phyloP scores from a whole-genome alignment of 2,888 invertebrate genomes.

The Trachelus iudaicus region DNA sequence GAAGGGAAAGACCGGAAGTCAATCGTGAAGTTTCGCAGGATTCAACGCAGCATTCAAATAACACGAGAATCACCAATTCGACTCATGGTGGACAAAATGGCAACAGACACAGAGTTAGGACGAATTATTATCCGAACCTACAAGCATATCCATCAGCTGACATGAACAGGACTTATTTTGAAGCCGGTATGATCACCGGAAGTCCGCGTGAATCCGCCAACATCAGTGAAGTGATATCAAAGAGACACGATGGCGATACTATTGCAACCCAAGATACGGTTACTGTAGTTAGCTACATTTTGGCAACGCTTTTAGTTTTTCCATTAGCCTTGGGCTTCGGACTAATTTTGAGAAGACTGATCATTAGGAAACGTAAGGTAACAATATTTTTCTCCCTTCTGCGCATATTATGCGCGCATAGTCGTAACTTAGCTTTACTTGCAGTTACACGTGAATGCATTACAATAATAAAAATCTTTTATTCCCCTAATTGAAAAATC shows the following conservation, averaged over 20 bases:
- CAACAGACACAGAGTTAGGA: constrained; percentile 45
- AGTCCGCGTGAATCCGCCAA: constrained; percentile 53
- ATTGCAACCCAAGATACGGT: constrained; percentile 61
- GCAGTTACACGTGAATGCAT: not conserved
- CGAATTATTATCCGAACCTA: constrained; percentile 44
- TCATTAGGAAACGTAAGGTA: constrained; percentile 65
- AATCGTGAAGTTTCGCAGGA: constrained; percentile 14
- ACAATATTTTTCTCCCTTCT: constrained; percentile 21
- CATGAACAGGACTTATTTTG: constrained; percentile 47
- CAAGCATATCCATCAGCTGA: constrained; percentile 44
- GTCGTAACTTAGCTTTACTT: not conserved
- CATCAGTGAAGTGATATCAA: constrained; percentile 61
- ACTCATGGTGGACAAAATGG: constrained; percentile 3
- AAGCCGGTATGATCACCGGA: constrained; percentile 42
- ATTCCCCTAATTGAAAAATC: not conserved
- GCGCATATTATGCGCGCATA: not conserved
- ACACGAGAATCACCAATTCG: constrained; percentile 2
- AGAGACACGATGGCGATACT: constrained; percentile 58
- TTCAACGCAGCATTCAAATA: constrained; percentile 16
- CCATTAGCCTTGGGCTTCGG: constrained; percentile 65
- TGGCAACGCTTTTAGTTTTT: constrained; percentile 65
- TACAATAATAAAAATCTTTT: not conserved
- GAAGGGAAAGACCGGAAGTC: not conserved
- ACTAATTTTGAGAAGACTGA: constrained; percentile 64
- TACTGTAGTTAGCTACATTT: constrained; percentile 63